These are phyloP conservation scores for Litoditis marina DNA, from an alignment of 2,888 invertebrate species.

Conservation along the genomic window DNA sequence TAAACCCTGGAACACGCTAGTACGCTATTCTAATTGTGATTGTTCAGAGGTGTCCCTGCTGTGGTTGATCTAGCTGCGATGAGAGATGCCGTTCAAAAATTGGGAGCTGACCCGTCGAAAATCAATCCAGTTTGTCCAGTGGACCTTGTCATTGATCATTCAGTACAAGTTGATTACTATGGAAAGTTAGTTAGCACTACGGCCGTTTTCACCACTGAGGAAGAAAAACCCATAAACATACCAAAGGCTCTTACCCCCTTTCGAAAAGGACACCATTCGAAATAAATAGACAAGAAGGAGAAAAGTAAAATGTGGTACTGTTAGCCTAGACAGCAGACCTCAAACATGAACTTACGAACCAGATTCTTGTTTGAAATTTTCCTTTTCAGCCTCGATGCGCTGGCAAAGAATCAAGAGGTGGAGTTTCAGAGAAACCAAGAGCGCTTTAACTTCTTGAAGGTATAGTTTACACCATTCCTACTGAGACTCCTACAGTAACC, in stretches of 20 bases:
- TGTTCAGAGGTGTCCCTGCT: slow-evolving; percentile 86
- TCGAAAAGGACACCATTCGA: not conserved
- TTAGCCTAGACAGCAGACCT: too few species aligned
- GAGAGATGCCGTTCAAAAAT: slow-evolving; percentile 84
- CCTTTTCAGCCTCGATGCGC: slow-evolving; percentile 74
- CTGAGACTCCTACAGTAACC: too few species aligned
- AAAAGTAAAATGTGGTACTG: too few species aligned
- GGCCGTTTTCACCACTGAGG: not conserved
- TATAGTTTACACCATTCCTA: slow-evolving; percentile 64
- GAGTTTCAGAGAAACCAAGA: slow-evolving; percentile 94
- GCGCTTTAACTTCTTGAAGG: slow-evolving; percentile 90
- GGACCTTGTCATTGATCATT: slow-evolving; percentile 96
- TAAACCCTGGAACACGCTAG: too few species aligned
- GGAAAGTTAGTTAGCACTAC: slow-evolving; percentile 64
- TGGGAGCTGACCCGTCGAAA: slow-evolving; percentile 84
- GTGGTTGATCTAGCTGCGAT: slow-evolving; percentile 98
- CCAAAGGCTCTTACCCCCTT: not conserved
- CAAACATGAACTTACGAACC: too few species aligned
- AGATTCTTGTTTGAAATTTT: too few species aligned
- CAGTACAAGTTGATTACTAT: slow-evolving; percentile 90
- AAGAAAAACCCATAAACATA: too few species aligned
- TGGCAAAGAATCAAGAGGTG: slow-evolving; percentile 85
- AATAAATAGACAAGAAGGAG: not conserved
- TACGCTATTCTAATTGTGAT: not conserved
- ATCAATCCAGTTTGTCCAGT: slow-evolving; percentile 97